phyloP scores from a whole-genome alignment of 2,888 invertebrate species.

The Allophyes oxyacanthae region DNA sequence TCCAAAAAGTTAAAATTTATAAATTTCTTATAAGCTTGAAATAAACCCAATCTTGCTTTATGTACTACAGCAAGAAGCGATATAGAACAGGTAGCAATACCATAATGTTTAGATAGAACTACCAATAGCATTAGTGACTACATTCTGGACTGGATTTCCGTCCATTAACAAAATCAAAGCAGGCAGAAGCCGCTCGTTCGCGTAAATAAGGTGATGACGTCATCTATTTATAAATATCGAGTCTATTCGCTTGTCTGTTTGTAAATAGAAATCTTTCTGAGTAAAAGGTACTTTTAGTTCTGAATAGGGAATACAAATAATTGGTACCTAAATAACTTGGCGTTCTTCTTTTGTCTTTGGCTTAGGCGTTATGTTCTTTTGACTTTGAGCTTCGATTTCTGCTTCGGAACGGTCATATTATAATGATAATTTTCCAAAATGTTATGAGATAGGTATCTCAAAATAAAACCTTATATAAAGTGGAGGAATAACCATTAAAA shows the following conservation, averaged over 20 bases:
- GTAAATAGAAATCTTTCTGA: slow-evolving; percentile 25
- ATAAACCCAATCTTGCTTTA: not conserved
- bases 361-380: no score
- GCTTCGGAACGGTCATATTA: no score
- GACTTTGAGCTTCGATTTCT: no score
- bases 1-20: no score
- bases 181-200: slow-evolving; percentile 25
- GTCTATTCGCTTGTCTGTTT: slow-evolving; percentile 36
- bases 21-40: not conserved
- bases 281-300: not conserved
- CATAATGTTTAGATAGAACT: slow-evolving; percentile 27
- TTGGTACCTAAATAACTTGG: no score
- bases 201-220: slow-evolving; percentile 47
- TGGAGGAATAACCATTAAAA: no score
- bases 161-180: slow-evolving; percentile 53
- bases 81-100: slow-evolving; percentile 3
- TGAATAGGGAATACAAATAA: no score
- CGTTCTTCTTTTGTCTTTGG: no score
- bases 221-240: slow-evolving; percentile 29
- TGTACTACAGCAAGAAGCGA: not conserved
- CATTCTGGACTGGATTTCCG: slow-evolving; percentile 41
- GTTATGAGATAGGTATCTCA: no score
- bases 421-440: no score
- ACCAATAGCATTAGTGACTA: slow-evolving; percentile 31
- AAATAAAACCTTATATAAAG: no score